These are phyloP conservation scores for Poecilobothrus nobilitatus DNA, from an alignment of 2,888 invertebrate genomes.

Conservation along the genomic window DNA sequence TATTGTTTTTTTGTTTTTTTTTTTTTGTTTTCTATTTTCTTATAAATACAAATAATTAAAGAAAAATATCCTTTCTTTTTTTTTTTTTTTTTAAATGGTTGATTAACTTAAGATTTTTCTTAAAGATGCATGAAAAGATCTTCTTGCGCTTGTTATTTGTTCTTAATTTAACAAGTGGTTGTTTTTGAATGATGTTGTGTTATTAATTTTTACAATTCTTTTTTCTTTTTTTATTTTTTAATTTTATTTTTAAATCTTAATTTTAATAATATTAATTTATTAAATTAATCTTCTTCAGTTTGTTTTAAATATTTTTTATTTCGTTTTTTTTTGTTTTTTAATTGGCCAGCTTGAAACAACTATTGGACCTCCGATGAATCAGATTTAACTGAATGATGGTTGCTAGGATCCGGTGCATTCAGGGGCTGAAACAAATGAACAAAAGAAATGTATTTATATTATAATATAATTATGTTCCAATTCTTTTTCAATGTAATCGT, in stretches of 20 bases:
- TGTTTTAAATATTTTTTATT: conserved; percentile 22
- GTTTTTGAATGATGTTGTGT: background rate
- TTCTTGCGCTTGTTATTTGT: background rate
- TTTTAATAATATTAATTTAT: conserved; percentile 14
- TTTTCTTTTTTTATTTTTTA: background rate
- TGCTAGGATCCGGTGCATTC: conserved; percentile 74
- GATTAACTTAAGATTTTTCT: background rate
- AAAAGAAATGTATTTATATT: no score
- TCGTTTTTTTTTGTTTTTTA: conserved; percentile 19
- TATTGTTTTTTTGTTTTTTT: background rate
- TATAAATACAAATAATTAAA: conserved; percentile 11
- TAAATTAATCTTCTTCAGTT: conserved; percentile 23
- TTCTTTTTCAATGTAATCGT: no score
- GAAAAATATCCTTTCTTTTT: background rate
- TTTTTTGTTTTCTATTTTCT: background rate
- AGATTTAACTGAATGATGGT: conserved; percentile 69
- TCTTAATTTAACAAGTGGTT: no score
- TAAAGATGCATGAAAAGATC: background rate
- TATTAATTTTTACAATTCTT: background rate
- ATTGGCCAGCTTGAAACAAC: conserved; percentile 31
- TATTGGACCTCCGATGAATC: conserved; percentile 80
- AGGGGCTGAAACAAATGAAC: conserved; percentile 55
- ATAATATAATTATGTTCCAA: no score
- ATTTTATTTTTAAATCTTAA: background rate
- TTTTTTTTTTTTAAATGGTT: background rate